Percentiles rank a stretch among this genome's conserved stretches.
Conservation (phyloP, 2,797 vertebrate genomes). For the Cryptoprocta ferox region DNA sequence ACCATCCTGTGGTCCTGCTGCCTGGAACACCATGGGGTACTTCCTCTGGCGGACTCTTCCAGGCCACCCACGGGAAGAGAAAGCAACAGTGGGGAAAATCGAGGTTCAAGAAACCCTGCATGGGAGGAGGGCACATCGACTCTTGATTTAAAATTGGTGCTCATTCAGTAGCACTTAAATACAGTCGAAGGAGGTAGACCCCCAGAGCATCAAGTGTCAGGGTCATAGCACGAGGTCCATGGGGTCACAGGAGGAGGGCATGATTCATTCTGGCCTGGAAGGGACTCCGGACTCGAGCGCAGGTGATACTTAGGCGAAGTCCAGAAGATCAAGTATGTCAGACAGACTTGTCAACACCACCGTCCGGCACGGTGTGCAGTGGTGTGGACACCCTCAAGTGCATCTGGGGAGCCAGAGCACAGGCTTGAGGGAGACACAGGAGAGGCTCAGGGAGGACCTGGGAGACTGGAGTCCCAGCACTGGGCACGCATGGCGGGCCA, state of each 20-base stretch:
- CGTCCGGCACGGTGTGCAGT: not conserved
- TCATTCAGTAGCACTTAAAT: not conserved
- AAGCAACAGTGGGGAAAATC: not conserved
- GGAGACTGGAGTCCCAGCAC: fast-evolving
- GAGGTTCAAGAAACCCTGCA: fast-evolving
- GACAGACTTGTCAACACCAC: not conserved
- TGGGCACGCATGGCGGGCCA: fast-evolving
- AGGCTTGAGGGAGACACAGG: not conserved
- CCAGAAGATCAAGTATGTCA: not conserved
- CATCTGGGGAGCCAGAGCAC: not conserved
- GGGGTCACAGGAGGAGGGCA: not conserved
- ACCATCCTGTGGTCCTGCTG: too few species aligned
- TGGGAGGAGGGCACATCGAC: not conserved
- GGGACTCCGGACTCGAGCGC: not conserved
- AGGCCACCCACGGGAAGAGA: not conserved
- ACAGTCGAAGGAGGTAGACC: not conserved
- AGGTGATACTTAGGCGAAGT: not conserved
- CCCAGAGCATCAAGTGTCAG: not conserved
- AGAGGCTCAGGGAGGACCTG: not conserved
- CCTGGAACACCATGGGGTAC: fast-evolving
- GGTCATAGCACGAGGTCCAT: not conserved
- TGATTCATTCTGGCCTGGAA: not conserved
- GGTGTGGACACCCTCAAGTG: not conserved
- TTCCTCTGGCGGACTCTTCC: not conserved
- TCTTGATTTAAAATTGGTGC: not conserved